Conservation (phyloP, 2,888 invertebrate species). For the Idaea straminata region DNA sequence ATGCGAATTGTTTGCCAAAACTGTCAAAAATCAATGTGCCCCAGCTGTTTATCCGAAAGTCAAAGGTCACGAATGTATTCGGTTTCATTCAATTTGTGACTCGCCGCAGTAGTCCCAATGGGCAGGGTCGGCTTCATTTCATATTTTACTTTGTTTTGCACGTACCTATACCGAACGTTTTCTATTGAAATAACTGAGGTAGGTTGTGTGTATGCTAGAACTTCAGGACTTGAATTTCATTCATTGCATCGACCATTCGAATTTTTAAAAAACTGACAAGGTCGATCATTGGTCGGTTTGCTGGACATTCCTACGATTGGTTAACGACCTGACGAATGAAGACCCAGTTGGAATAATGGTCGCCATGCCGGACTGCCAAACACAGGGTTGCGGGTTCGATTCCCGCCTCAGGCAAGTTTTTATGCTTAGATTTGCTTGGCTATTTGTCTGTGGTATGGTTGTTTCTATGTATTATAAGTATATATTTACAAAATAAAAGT, state of each 20-base stretch:
- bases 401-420: too few relatives aligned
- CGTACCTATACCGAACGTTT: neutral
- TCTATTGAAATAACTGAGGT: neutral
- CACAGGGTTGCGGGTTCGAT: too few relatives aligned
- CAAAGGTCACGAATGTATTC: conserved; percentile 8
- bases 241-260: neutral
- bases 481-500: too few relatives aligned
- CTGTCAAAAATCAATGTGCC: neutral
- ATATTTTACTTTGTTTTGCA: conserved; percentile 7
- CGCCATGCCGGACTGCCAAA: too few relatives aligned
- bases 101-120: neutral
- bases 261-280: too few relatives aligned
- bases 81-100: conserved; percentile 19
- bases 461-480: too few relatives aligned
- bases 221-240: neutral
- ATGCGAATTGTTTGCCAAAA: neutral
- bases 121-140: conserved; percentile 13
- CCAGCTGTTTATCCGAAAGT: conserved; percentile 2
- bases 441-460: too few relatives aligned
- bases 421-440: too few relatives aligned
- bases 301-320: too few relatives aligned
- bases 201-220: neutral
- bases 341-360: too few relatives aligned
- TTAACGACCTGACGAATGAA: too few relatives aligned
- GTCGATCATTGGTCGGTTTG: too few relatives aligned